Base-by-base conservation (phyloP, 30 jellyfish, hydroid and myxozoan species). In the Turritopsis dohrnii region DNA sequence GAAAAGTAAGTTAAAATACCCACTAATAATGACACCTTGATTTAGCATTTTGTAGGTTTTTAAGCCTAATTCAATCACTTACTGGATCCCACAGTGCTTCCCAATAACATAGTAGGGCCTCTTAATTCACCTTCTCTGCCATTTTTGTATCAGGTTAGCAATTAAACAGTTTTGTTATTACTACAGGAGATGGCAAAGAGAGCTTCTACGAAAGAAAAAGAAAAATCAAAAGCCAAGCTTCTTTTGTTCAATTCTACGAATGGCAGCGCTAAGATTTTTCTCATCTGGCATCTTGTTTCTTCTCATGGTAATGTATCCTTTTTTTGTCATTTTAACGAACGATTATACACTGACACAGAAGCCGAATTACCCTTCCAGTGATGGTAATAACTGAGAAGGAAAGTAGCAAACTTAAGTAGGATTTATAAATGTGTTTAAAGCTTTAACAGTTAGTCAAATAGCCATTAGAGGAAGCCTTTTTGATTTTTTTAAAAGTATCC, bases 1-100 rank as follows among this genome's bases (percentile, higher is more conserved):
- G 87, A 79, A 80, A 86, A 80, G 94, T 86, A 79, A 71, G 74
- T n/a, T n/a, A 41, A 41, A 41, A 5, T 41, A 41, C 13, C 13
- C 60, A 5, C 60, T 41, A 13, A 41, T 41, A 41, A 41, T 41
- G 60, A 41, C n/a, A n/a, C n/a, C n/a, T n/a, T n/a, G n/a, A n/a
- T n/a, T 41, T 41, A n/a, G n/a, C n/a, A n/a, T n/a, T 41, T 3
- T 13, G 13, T 13, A 41, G 13, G 60, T n/a, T n/a, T n/a, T n/a
- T n/a, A n/a, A n/a, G n/a, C n/a, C n/a, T n/a, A n/a, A n/a, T n/a
- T n/a, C n/a, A n/a, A n/a, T n/a, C n/a, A n/a, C n/a, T n/a, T n/a
- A n/a, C n/a, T n/a, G n/a, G n/a, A n/a, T n/a, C n/a, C n/a, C n/a
- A n/a, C n/a, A n/a, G n/a, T n/a, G n/a, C n/a, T n/a, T n/a, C n/a